Evolutionary conservation across 2,888 invertebrate genomes (phyloP), one percentile per base, ranked within the genome.

Genomic region (Parasteatoda lunata): DNA sequence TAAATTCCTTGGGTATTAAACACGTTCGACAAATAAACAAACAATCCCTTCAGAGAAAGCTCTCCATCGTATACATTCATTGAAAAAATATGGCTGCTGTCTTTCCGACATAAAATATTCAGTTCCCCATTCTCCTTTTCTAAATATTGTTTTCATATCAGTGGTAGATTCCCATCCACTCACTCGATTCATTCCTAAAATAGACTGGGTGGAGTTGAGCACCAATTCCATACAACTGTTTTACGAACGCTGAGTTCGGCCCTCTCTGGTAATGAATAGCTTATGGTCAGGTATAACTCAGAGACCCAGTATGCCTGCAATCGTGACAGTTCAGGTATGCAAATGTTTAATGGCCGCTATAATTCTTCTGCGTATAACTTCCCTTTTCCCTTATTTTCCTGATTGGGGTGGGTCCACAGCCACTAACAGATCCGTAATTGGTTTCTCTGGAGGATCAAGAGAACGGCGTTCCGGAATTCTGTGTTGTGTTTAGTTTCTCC

Each of bases 271-370:
- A 83, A 83, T 83, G 83, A 83, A 83, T 83, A 83, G 83, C 76
- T 83, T 84, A 84, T 84, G 83, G 83, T 52, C 47, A 51, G 77
- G 9, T 84, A 84, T 84, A 84, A 84, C 83, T 84, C 83, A 84
- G 83, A 59, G 59, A 9, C 59, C n/a, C 49, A 13, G 54, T 66
- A 71, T 71, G 66, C 51, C 77, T 77, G 83, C 65, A 77, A 81
- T 81, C 81, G 75, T 81, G 81, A 81, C 81, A 75, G 73, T 59
- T 66, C 71, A 84, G 83, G 83, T 84, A 84, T 84, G 83, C 83
- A 84, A 84, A 84, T 84, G 77, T 54, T 84, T 84, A 84, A 84
- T 84, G 83, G 83, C 77, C 77, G 13, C 83, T 66, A 84, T 84
- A 84, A 84, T 77, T 84, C 83, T 84, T 72, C 71, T 5, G 9